Evolutionary conservation across 2,113 vertebrate species (phyloP), one percentile per base, ranked within the genome.

Genomic region (Enhydra lutris): DNA sequence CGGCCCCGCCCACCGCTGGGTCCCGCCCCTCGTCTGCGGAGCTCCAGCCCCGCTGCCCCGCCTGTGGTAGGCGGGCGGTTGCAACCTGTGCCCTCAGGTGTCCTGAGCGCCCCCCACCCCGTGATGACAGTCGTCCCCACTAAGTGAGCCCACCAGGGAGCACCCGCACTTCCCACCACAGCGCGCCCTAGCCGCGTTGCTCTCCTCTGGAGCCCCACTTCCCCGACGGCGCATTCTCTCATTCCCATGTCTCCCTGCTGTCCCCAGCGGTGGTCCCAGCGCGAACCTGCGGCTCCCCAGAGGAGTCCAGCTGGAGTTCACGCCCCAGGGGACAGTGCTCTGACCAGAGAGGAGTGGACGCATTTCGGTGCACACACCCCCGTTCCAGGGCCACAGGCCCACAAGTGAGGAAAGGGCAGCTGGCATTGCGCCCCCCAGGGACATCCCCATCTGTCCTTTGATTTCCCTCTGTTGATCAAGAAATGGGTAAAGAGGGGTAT

Each of bases 41-140:
- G 23, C 10, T 21, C 13, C 13, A 26, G 3, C 21, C 17, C 18
- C 21, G 14, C 29, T 11, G 26, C 63, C 45, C 57, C 39, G 59
- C 55, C 20, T 3, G 45, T 14, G 57, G 57, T 0, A 12, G 42
- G 42, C 9, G 0, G 3, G 3, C 5, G 52, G 23, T 31, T 5
- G 79, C 11, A 57, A 57, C 80, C 80, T 69, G 80, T 4, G 47
- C 6, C n/a, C 3, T 17, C 69, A 50, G 76, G 85, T 73, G 81
- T 20, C 4, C 31, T 3, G 61, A 36, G 47, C 42, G 42, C 42
- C 42, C 42, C 61, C n/a, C 61, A 29, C 47, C 67, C 23, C 42
- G 34, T 17, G 82, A 20, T n/a, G 36, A 26, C 93, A 34, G 42
- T 23, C 4, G 14, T 23, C 50, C 8, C 8, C 21, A 10, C 9